Conservation (phyloP, 2,113 vertebrate genomes). For the Gnathochromis pfefferi region DNA sequence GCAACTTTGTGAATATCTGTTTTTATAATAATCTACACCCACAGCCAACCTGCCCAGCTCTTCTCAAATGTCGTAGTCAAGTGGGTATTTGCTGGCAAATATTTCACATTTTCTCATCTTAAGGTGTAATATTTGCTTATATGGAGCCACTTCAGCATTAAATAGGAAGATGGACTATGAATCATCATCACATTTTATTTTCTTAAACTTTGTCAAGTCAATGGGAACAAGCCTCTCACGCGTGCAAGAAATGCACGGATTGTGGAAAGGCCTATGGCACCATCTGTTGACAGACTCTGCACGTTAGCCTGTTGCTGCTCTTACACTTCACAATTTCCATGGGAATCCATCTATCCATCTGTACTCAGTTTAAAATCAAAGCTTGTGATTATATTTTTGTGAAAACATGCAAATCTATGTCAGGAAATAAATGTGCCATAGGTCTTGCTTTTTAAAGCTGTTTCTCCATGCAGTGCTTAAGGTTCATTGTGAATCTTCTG, state of each 20-base stretch:
- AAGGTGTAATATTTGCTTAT: background rate
- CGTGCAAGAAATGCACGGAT: background rate
- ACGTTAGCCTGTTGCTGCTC: background rate
- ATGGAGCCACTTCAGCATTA: background rate
- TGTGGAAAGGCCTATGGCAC: background rate
- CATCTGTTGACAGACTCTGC: constrained; percentile 11
- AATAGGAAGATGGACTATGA: background rate
- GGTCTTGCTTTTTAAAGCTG: background rate
- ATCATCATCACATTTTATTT: background rate
- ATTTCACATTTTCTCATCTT: constrained; percentile 26
- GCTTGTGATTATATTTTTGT: constrained; percentile 19
- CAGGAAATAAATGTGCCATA: constrained; percentile 29
- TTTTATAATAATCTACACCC: background rate
- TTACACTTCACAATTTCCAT: background rate
- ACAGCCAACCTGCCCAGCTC: background rate
- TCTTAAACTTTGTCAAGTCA: background rate
- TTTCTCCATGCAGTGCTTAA: background rate
- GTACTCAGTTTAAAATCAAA: background rate
- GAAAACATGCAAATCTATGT: background rate
- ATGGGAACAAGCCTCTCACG: background rate
- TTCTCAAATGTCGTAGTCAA: background rate
- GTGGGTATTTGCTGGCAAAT: constrained; percentile 67
- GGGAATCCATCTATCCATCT: background rate
- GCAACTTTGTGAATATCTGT: background rate
- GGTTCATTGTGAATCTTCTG: constrained; percentile 8